A percentile compares a stretch with the other conserved stretches of the same genome.
Evolutionary conservation across 2,113 vertebrate species (phyloP).

Genomic region (Albula goreensis): DNA sequence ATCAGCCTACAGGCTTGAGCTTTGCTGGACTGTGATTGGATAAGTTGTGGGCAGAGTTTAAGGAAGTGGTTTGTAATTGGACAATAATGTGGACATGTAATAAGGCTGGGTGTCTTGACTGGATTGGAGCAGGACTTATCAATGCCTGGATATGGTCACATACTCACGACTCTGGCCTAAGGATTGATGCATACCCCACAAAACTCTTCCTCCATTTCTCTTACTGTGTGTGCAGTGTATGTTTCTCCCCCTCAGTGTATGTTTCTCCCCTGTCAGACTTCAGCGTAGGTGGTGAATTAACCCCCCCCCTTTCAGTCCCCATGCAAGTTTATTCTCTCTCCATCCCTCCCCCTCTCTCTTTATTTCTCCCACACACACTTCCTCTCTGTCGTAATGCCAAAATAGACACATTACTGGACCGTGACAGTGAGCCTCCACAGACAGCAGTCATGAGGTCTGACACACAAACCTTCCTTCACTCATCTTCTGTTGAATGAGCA

Average conservation of each 20-base stretch:
- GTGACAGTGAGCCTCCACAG: conserved; percentile 1
- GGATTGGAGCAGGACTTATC: not conserved
- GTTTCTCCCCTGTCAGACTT: not conserved
- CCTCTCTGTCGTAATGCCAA: conserved; percentile 2
- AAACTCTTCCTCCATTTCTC: too few species aligned
- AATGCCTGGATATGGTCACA: too few species aligned
- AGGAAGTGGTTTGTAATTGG: not conserved
- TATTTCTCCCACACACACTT: not conserved
- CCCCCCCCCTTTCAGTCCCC: too few species aligned
- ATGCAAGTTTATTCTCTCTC: too few species aligned
- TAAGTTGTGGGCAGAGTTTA: not conserved
- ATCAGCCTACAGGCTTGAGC: too few species aligned
- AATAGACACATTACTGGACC: conserved; percentile 15
- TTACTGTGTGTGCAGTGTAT: too few species aligned
- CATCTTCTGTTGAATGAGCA: not conserved
- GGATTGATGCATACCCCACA: too few species aligned
- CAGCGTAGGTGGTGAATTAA: too few species aligned
- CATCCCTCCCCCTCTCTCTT: not conserved
- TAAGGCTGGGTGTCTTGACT: not conserved
- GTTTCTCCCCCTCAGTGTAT: too few species aligned
- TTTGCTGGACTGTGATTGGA: not conserved
- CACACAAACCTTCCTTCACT: not conserved
- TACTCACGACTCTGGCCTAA: too few species aligned
- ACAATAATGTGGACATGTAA: not conserved
- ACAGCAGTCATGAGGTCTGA: not conserved